Conservation (phyloP, 2,888 invertebrate species). For the Drepanosiphum platanoidis region DNA sequence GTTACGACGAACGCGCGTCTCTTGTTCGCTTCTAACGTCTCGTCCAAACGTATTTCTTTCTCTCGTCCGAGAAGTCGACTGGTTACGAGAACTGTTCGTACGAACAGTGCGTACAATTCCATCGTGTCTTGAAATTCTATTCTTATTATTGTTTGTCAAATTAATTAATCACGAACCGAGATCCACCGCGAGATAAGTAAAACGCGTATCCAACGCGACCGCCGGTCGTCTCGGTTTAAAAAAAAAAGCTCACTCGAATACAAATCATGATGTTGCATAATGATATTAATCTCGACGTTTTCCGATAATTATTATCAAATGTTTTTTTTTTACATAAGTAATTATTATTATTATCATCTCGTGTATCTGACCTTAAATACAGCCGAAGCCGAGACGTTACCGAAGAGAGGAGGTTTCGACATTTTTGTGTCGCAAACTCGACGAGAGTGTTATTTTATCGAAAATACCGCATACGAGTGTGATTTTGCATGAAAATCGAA, state of each 20-base stretch:
- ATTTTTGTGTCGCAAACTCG: neutral
- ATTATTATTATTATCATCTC: neutral
- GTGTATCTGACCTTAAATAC: neutral
- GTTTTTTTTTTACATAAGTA: no score
- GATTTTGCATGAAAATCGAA: no score
- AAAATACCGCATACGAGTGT: no score
- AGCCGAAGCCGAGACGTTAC: neutral
- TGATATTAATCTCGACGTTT: neutral
- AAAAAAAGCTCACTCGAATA: neutral
- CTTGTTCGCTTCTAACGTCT: neutral
- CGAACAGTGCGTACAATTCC: no score
- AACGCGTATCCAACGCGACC: neutral
- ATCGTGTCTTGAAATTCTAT: neutral
- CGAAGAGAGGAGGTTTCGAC: neutral
- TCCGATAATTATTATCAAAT: neutral
- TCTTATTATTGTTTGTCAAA: neutral
- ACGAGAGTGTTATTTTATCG: neutral
- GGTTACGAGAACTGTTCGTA: no score
- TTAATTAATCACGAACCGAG: neutral
- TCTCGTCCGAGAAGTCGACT: no score
- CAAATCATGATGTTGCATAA: neutral
- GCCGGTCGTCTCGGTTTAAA: neutral
- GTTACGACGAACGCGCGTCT: slow-evolving; percentile 11
- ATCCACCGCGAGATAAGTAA: neutral
- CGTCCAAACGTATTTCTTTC: neutral